A percentile compares a stretch with the other conserved stretches of the same genome.
Conservation (phyloP, 2,888 invertebrate species). For the Amphipoea lucens region DNA sequence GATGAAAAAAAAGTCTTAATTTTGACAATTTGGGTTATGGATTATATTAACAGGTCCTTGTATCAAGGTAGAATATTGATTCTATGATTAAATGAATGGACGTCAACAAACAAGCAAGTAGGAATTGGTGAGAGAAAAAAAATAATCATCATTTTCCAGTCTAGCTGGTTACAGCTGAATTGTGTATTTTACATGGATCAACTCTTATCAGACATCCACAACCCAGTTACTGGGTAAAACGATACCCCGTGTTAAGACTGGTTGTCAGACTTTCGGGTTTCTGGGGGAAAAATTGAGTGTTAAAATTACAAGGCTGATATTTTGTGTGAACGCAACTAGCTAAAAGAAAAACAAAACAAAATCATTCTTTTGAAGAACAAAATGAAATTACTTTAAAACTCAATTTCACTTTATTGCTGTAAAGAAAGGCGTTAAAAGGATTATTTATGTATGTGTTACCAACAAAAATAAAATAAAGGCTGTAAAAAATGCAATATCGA, state of each 20-base stretch:
- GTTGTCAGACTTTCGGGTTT: neutral
- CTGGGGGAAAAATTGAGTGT: too few species aligned
- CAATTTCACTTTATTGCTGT: neutral
- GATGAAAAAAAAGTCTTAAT: neutral
- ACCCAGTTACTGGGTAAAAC: neutral
- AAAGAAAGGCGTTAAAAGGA: neutral
- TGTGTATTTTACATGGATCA: neutral
- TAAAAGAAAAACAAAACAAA: neutral
- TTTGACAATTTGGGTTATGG: neutral
- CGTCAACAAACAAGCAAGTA: neutral
- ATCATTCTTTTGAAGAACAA: neutral
- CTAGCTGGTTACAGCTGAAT: neutral
- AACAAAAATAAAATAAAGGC: conserved; percentile 5
- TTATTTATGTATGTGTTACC: neutral
- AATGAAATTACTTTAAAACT: neutral
- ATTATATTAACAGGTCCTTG: neutral
- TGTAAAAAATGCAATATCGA: conserved; percentile 60
- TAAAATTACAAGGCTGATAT: too few species aligned
- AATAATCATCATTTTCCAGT: neutral
- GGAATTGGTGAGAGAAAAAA: neutral
- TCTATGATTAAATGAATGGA: neutral
- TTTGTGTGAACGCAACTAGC: neutral
- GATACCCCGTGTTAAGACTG: neutral
- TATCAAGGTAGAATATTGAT: neutral
- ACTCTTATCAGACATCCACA: neutral